Conservation (phyloP, 1,140 invertebrate species). For the Caenorhabditis latens region DNA sequence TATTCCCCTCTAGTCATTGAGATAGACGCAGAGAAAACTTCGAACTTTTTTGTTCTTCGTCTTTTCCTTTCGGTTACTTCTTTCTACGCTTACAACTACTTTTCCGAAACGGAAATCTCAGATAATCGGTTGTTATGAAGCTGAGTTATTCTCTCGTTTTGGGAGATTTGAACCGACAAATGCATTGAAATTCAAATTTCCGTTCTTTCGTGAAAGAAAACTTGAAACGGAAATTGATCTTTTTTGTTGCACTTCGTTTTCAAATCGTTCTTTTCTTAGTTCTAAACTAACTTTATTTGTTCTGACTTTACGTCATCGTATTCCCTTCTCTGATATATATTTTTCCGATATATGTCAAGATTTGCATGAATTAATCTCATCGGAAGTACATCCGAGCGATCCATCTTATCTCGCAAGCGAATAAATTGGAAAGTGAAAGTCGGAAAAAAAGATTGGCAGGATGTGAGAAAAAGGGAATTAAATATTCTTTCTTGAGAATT, state of each 20-base stretch:
- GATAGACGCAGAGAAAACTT: not conserved
- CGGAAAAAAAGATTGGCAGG: not conserved
- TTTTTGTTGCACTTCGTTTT: no score
- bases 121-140: not conserved
- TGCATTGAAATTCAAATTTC: no score
- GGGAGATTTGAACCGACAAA: not conserved
- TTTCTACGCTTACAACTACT: not conserved
- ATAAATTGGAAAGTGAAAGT: not conserved
- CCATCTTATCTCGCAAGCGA: not conserved
- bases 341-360: no score
- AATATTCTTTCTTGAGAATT: no score
- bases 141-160: not conserved
- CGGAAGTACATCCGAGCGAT: slow-evolving; percentile 5
- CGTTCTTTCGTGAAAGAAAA: no score
- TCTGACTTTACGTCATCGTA: not conserved
- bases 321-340: not conserved
- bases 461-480: no score
- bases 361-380: not conserved
- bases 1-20: not conserved
- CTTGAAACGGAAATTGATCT: no score
- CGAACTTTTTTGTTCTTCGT: not conserved
- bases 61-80: not conserved
- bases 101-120: slow-evolving; percentile 26
- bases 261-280: no score
- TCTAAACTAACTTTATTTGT: no score